phyloP scores from a whole-genome alignment of 2,113 vertebrate species.

The Calidris pygmaea region DNA sequence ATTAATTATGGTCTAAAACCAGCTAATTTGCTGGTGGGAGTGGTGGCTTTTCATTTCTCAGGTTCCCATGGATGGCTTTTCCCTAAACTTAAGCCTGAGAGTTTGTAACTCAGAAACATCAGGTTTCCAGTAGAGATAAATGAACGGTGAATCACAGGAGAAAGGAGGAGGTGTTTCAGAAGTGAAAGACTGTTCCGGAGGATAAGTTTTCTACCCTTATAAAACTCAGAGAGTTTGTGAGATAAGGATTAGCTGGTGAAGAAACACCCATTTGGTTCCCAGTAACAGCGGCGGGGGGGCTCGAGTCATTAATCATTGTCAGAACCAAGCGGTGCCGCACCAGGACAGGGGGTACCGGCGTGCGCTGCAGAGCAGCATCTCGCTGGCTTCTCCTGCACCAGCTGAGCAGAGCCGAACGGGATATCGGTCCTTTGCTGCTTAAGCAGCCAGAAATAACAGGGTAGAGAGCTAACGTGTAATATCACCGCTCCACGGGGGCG shows the following conservation, averaged over 20 bases:
- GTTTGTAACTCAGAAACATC: not conserved
- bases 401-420: not conserved
- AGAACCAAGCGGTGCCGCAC: not conserved
- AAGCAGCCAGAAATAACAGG: conserved; percentile 48
- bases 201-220: not conserved
- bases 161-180: not conserved
- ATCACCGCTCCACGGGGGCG: not conserved
- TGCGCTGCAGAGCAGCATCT: not conserved
- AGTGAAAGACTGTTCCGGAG: not conserved
- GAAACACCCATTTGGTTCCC: not conserved
- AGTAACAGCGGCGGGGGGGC: not conserved
- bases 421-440: conserved; percentile 35
- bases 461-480: not conserved
- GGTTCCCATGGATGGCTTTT: not conserved
- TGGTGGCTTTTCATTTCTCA: not conserved
- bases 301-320: conserved; percentile 23
- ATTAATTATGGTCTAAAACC: not conserved
- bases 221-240: not conserved
- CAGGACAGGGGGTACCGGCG: not conserved
- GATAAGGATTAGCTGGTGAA: not conserved
- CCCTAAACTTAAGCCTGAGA: not conserved
- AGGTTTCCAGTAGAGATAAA: not conserved
- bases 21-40: not conserved
- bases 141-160: not conserved
- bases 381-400: not conserved